A percentile compares a stretch with the other conserved stretches of the same genome.
These are phyloP conservation scores for Hyperoodon ampullatus DNA, from an alignment of 2,113 vertebrate species.

Conservation along the genomic window DNA sequence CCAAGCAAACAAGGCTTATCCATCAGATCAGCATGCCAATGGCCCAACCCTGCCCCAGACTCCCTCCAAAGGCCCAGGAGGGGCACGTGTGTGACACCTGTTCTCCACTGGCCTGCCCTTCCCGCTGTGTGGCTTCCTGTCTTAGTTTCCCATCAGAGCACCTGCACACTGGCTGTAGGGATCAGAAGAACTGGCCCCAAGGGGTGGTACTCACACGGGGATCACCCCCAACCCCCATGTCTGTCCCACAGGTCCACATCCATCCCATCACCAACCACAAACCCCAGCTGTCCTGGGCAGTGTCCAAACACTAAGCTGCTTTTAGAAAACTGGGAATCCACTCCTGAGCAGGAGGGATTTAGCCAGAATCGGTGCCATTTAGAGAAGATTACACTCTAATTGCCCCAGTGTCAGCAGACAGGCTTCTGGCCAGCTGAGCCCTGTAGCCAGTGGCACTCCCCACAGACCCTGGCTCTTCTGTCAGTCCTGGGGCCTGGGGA, in stretches of 20 bases:
- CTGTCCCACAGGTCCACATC: neutral
- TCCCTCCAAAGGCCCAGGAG: neutral
- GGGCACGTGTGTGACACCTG: neutral
- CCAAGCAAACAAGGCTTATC: neutral
- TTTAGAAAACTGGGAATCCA: conserved; percentile 87
- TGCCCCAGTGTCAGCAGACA: conserved; percentile 65
- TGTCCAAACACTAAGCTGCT: conserved; percentile 85
- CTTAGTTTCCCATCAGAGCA: neutral
- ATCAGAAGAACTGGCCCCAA: neutral
- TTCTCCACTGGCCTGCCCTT: neutral
- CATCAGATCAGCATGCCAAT: neutral
- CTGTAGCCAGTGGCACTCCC: neutral
- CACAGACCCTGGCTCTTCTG: neutral
- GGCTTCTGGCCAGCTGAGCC: conserved; percentile 69
- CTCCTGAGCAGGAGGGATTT: conserved; percentile 85
- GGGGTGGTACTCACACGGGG: neutral
- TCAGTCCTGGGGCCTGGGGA: neutral
- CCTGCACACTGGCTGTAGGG: neutral
- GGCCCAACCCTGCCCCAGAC: neutral
- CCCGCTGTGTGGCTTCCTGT: neutral
- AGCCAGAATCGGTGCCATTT: conserved; percentile 87
- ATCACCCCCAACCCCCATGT: neutral
- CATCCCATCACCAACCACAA: neutral
- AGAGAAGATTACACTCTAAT: conserved; percentile 88
- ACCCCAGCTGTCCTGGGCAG: conserved; percentile 72